Evolutionary conservation across 2,888 invertebrate species (phyloP), one percentile per base, ranked within the genome.

Genomic region (Shargacucullia verbasci): DNA sequence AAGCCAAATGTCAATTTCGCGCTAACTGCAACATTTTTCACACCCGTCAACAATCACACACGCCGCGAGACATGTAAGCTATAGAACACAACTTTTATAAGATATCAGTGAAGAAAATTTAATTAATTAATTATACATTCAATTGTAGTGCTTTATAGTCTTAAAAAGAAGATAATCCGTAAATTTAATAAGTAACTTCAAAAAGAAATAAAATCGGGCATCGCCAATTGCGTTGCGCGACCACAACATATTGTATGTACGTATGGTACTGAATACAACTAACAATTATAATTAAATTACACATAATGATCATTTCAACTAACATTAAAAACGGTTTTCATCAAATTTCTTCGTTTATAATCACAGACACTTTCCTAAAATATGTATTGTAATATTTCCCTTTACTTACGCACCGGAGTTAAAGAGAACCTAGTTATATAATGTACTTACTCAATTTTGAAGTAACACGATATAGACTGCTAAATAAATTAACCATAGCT

Each of bases 301-400:
- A 87, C 81, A 88, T 86, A 88, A 87, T 83, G 79, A 86, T 80
- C 81, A 83, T 85, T 82, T 83, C 81, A 84, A 85, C 87, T 89
- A 86, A 89, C 83, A 87, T 85, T 86, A 86, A 86, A 84, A 90
- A 91, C 85, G 84, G 87, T 86, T 90, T 87, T 87, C 89, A 86
- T 88, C 89, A 90, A 91, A 86, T 92, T 92, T 91, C 89, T 87
- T 92, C 91, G 87, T 90, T 92, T 89, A 92, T 91, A 92, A 94
- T 94, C 93, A 93, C 93, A 94, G 93, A 93, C 93, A 92, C 91
- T 94, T 94, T 93, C 90, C 91, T 92, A 92, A 90, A 91, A 88
- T 92, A 92, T 92, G 90, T 90, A 89, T 82, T 84, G 83, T 87
- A 82, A 86, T 86, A 73, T 72, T 76, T 87, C 87, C 76, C 84